phyloP scores from a whole-genome alignment of 2,797 vertebrate genomes.

The Micrastur ruficollis region DNA sequence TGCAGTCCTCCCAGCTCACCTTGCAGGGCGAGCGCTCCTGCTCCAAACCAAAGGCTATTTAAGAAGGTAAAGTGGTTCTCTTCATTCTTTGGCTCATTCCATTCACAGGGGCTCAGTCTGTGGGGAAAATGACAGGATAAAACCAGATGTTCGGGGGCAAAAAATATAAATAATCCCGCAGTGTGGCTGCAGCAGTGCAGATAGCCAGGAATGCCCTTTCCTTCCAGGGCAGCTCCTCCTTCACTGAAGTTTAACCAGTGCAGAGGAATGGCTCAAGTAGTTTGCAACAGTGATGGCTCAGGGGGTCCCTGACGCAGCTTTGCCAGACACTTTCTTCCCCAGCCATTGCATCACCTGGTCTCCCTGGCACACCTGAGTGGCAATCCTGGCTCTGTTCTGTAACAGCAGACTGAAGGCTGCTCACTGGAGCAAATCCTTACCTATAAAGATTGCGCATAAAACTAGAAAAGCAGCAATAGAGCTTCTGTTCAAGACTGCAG shows the following conservation, averaged over 20 bases:
- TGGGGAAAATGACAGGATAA: neutral
- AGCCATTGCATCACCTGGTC: neutral
- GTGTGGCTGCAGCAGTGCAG: neutral
- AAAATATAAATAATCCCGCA: neutral
- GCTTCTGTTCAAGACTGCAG: neutral
- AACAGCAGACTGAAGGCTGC: neutral
- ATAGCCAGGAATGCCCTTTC: neutral
- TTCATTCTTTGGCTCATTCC: conserved; percentile 82
- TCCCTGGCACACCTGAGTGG: neutral
- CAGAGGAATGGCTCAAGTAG: neutral
- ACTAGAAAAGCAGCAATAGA: neutral
- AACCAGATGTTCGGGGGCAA: neutral
- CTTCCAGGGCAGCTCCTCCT: neutral
- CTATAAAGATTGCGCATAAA: too few relatives aligned
- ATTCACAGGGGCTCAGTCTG: conserved; percentile 89
- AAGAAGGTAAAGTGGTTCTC: conserved; percentile 81
- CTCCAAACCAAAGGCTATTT: conserved; percentile 88
- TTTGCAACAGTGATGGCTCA: neutral
- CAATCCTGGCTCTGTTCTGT: neutral
- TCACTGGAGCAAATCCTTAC: neutral
- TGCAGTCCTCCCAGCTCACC: conserved; percentile 67
- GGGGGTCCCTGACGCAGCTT: neutral
- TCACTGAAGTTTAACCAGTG: neutral
- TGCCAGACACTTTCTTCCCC: neutral
- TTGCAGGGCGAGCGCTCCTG: conserved; percentile 86